A percentile compares a stretch with the other conserved stretches of the same genome.
Evolutionary conservation across 2,888 invertebrate species (phyloP).

Genomic region (Apotomis capreana): DNA sequence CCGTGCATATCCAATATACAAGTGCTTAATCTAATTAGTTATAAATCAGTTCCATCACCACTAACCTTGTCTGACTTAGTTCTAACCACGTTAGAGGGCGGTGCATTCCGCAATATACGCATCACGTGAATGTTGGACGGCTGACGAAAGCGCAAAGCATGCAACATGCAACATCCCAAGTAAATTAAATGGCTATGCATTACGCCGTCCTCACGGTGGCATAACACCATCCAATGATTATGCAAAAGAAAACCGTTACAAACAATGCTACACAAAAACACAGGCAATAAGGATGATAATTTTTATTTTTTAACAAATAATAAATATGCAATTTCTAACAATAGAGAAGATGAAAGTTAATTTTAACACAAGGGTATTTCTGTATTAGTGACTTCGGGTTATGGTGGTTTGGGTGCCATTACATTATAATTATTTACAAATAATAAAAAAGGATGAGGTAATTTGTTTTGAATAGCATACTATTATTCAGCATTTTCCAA

Average conservation of each 20-base stretch:
- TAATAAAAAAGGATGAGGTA: slow-evolving; percentile 24
- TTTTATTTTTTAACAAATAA: slow-evolving; percentile 58
- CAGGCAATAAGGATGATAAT: slow-evolving; percentile 38
- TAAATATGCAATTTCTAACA: slow-evolving; percentile 68
- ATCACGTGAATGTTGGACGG: slow-evolving; percentile 90
- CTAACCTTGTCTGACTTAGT: slow-evolving; percentile 94
- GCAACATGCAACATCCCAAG: slow-evolving; percentile 71
- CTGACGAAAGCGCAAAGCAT: slow-evolving; percentile 80
- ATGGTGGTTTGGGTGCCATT: slow-evolving; percentile 36
- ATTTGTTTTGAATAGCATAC: neutral
- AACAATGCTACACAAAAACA: slow-evolving; percentile 51
- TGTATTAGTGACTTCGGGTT: slow-evolving; percentile 45
- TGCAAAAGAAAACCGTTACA: neutral
- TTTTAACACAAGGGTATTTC: slow-evolving; percentile 43
- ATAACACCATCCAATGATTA: neutral
- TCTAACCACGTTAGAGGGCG: slow-evolving; percentile 92
- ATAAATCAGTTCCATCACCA: slow-evolving; percentile 45
- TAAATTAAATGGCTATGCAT: slow-evolving; percentile 10
- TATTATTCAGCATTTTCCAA: neutral
- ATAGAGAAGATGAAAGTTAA: slow-evolving; percentile 59
- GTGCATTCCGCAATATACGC: slow-evolving; percentile 92
- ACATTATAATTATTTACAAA: slow-evolving; percentile 32
- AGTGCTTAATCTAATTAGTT: slow-evolving; percentile 28
- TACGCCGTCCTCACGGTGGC: slow-evolving; percentile 4
- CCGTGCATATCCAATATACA: neutral